These are phyloP conservation scores for Elymnias hypermnestra DNA, from an alignment of 1,140 invertebrate genomes.

Conservation along the genomic window DNA sequence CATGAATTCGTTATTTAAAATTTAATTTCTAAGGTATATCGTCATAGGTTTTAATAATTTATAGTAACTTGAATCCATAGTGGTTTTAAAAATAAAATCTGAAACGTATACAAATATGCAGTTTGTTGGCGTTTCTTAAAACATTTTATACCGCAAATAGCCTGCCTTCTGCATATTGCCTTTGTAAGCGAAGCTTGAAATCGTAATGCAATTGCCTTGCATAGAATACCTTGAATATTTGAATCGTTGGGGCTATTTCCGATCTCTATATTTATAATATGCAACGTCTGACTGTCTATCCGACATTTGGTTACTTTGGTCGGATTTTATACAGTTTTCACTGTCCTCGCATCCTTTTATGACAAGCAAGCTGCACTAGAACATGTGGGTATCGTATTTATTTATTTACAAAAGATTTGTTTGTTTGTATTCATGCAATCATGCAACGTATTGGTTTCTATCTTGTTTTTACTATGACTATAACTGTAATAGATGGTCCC, in stretches of 20 bases:
- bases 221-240: constrained; percentile 17
- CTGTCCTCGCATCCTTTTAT: background rate
- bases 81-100: background rate
- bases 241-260: constrained; percentile 6
- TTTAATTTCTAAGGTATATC: too few species aligned
- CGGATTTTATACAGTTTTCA: background rate
- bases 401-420: too few species aligned
- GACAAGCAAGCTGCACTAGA: too few species aligned
- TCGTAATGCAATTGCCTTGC: constrained; percentile 11
- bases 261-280: constrained; percentile 4
- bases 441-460: too few species aligned
- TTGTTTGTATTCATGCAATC: too few species aligned
- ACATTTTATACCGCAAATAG: constrained; percentile 16
- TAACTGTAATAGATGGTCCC: too few species aligned
- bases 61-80: too few species aligned
- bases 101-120: constrained; percentile 1
- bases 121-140: constrained; percentile 16
- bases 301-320: background rate
- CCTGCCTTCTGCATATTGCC: constrained; percentile 17
- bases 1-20: too few species aligned
- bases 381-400: too few species aligned
- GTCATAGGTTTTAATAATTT: too few species aligned
- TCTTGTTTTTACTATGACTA: too few species aligned
- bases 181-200: constrained; percentile 16
- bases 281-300: background rate